Percentiles rank a stretch among this genome's conserved stretches.
These are phyloP conservation scores for Acanthisitta chloris DNA, from an alignment of 2,113 vertebrate species.

Conservation along the genomic window DNA sequence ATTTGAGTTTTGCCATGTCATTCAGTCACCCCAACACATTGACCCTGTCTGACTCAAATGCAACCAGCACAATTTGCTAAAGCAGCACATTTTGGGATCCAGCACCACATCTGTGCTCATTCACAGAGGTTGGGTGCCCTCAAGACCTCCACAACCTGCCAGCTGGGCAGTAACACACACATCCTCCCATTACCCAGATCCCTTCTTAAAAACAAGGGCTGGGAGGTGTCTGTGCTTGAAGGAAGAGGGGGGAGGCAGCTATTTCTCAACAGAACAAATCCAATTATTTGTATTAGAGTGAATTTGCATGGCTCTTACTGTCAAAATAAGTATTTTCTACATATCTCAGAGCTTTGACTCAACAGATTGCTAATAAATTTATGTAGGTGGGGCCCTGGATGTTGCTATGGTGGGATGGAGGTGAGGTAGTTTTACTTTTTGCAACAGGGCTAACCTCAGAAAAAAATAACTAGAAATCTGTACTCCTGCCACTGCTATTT, in stretches of 20 bases:
- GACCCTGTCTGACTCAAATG: not conserved
- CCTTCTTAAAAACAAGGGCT: not conserved
- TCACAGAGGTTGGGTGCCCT: not conserved
- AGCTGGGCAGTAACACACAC: not conserved
- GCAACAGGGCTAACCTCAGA: not conserved
- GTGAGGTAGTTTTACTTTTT: not conserved
- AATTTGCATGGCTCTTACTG: not conserved
- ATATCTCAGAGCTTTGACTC: not conserved
- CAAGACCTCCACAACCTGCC: not conserved
- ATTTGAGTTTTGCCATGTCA: not conserved
- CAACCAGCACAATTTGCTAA: not conserved
- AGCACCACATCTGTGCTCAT: not conserved
- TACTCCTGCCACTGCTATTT: not conserved
- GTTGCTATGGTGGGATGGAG: not conserved
- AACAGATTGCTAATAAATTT: not conserved
- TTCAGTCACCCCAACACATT: not conserved
- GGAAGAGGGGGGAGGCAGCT: not conserved
- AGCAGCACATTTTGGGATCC: not conserved
- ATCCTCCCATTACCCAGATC: not conserved
- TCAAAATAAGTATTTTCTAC: constrained; percentile 1
- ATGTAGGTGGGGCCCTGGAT: not conserved
- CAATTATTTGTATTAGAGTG: not conserved
- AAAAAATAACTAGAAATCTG: not conserved
- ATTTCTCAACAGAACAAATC: not conserved
- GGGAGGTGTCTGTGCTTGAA: not conserved